Conservation (phyloP, 2,888 invertebrate genomes). For the Nomada ferruginata region DNA sequence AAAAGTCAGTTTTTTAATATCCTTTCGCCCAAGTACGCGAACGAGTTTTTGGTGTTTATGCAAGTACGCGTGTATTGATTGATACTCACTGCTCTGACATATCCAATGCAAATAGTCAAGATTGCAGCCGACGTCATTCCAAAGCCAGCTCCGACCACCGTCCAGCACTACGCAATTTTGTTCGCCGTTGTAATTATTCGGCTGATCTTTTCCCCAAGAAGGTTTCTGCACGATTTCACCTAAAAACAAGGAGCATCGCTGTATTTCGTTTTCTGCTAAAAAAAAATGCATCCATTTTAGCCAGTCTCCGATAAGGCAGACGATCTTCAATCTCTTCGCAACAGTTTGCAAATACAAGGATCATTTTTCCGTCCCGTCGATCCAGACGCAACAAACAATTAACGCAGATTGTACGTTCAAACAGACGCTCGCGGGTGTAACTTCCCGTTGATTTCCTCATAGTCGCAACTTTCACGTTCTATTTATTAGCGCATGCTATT, state of each 20-base stretch:
- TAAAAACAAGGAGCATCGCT: slow-evolving; percentile 78
- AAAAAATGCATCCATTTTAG: background rate
- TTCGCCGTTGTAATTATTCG: slow-evolving; percentile 97
- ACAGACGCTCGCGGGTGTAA: slow-evolving; percentile 60
- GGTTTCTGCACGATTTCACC: slow-evolving; percentile 92
- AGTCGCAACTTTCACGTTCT: slow-evolving; percentile 79
- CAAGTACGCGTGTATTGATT: background rate
- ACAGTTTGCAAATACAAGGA: too few relatives aligned
- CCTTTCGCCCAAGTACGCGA: background rate
- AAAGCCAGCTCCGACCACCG: slow-evolving; percentile 94
- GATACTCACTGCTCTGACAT: slow-evolving; percentile 93
- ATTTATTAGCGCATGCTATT: slow-evolving; percentile 65
- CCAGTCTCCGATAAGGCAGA: background rate
- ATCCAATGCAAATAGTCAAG: slow-evolving; percentile 97
- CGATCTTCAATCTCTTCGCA: background rate
- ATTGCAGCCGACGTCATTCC: slow-evolving; percentile 98
- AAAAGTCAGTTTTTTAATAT: background rate
- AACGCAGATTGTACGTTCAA: slow-evolving; percentile 37
- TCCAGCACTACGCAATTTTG: slow-evolving; percentile 98
- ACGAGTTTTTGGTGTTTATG: background rate
- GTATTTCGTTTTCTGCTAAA: background rate
- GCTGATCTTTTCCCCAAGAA: slow-evolving; percentile 97
- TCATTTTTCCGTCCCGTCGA: slow-evolving; percentile 5
- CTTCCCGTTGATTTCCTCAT: slow-evolving; percentile 75
- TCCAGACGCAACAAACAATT: slow-evolving; percentile 51